Conservation (phyloP, 1,140 invertebrate genomes). For the Zaprionus nigranus region DNA sequence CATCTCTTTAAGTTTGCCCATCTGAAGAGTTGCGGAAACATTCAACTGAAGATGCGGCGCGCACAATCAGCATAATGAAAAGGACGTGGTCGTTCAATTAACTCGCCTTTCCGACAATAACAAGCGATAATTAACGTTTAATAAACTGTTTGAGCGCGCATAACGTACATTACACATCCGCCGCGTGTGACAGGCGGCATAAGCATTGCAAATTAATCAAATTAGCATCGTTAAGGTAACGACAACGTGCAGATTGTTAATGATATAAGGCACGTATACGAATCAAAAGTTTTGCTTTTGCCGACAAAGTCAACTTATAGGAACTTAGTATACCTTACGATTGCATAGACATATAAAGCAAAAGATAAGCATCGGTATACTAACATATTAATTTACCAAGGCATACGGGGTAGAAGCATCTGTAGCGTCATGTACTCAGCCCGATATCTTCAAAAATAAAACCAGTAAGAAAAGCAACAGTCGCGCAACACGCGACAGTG, state of each 20-base stretch:
- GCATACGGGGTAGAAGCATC: no score
- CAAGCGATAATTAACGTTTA: constrained; percentile 77
- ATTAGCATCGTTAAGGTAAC: constrained; percentile 72
- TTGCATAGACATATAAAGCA: no score
- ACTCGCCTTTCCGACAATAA: constrained; percentile 62
- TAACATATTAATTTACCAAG: no score
- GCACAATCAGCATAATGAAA: constrained; percentile 74
- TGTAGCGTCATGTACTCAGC: no score
- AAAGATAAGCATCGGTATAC: no score
- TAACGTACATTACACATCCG: constrained; percentile 67
- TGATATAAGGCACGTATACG: constrained; percentile 7
- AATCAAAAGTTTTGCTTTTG: neutral
- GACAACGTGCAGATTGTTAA: constrained; percentile 40
- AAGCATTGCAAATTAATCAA: constrained; percentile 75
- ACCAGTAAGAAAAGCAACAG: no score
- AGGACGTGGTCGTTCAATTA: constrained; percentile 65
- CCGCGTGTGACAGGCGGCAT: constrained; percentile 52
- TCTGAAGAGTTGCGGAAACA: neutral
- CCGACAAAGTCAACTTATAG: no score
- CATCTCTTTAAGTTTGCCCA: constrained; percentile 8
- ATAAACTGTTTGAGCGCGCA: constrained; percentile 65
- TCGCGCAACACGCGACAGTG: no score
- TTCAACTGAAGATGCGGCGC: constrained; percentile 10
- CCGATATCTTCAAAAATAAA: no score
- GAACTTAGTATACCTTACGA: no score